Evolutionary conservation across 2,888 invertebrate genomes (phyloP).

Genomic region (Hecatera dysodea): DNA sequence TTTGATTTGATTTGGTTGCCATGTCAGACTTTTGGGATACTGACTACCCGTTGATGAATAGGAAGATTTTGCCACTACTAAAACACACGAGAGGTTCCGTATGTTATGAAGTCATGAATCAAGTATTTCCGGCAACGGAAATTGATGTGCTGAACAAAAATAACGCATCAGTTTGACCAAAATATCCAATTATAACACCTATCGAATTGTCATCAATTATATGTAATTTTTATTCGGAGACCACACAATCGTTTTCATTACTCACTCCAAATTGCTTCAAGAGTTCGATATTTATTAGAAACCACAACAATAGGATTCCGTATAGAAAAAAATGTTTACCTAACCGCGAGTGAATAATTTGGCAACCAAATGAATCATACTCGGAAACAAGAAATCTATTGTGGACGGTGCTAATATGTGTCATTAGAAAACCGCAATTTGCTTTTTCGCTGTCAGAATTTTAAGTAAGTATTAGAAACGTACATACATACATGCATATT

Average conservation of each 20-base stretch:
- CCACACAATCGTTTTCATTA: conserved; percentile 24
- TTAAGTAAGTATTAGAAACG: conserved; percentile 21
- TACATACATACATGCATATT: neutral
- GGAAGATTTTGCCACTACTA: too few species aligned
- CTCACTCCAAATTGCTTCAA: conserved; percentile 39
- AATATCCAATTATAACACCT: neutral
- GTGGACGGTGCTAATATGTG: conserved; percentile 24
- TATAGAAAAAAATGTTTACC: conserved; percentile 15
- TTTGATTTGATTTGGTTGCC: too few species aligned
- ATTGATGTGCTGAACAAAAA: neutral
- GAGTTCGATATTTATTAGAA: conserved; percentile 13
- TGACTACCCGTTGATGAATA: too few species aligned
- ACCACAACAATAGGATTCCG: conserved; percentile 43
- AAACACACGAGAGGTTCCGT: too few species aligned
- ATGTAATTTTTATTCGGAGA: neutral
- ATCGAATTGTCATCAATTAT: conserved; percentile 4
- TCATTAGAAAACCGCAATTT: conserved; percentile 38
- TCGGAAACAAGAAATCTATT: conserved; percentile 26
- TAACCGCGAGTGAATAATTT: conserved; percentile 30
- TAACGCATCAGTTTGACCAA: neutral
- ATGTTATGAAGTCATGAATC: neutral
- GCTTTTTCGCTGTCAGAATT: conserved; percentile 39
- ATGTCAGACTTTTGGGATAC: too few species aligned
- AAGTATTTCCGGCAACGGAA: neutral
- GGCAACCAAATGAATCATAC: conserved; percentile 45